Evolutionary conservation across 35 echinoderm and acorn worm genomes (phyloP).

Genomic region (Hemicentrotus pulcherrimus): DNA sequence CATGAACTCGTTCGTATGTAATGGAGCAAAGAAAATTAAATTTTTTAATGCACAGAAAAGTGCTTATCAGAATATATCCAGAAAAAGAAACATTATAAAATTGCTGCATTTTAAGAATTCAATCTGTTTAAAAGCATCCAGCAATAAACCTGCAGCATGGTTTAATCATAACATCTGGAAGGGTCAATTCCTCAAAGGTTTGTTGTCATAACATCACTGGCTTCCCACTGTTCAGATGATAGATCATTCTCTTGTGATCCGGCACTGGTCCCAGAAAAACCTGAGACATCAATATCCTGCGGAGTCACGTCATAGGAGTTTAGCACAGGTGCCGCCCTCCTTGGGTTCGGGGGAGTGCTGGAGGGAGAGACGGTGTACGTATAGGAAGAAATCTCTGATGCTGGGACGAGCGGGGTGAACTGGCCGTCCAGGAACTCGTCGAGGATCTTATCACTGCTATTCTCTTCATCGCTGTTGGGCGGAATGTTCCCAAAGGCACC

Average conservation of each 20-base stretch:
- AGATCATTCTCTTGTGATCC: not conserved
- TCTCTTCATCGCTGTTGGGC: conserved; percentile 23
- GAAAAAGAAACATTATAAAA: not conserved
- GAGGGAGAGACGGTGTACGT: not conserved
- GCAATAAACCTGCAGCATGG: not conserved
- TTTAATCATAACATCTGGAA: not conserved
- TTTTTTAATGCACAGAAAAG: not conserved
- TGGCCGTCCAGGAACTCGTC: not conserved
- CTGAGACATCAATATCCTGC: not conserved
- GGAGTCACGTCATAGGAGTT: not conserved
- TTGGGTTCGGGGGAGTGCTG: conserved; percentile 43
- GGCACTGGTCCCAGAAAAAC: not conserved
- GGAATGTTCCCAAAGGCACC: not conserved
- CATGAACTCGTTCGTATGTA: not conserved
- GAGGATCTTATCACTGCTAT: not conserved
- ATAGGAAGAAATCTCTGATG: not conserved
- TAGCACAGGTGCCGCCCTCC: not conserved
- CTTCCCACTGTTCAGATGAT: conserved; percentile 17
- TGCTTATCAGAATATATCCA: not conserved
- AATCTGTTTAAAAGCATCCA: not conserved
- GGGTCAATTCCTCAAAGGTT: not conserved
- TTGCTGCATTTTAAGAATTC: not conserved
- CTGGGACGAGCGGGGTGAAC: not conserved
- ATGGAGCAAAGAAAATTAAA: no score
- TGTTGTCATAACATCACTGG: conserved; percentile 27